These are phyloP conservation scores for Prinia subflava DNA, from an alignment of 2,113 vertebrate species.

Conservation along the genomic window DNA sequence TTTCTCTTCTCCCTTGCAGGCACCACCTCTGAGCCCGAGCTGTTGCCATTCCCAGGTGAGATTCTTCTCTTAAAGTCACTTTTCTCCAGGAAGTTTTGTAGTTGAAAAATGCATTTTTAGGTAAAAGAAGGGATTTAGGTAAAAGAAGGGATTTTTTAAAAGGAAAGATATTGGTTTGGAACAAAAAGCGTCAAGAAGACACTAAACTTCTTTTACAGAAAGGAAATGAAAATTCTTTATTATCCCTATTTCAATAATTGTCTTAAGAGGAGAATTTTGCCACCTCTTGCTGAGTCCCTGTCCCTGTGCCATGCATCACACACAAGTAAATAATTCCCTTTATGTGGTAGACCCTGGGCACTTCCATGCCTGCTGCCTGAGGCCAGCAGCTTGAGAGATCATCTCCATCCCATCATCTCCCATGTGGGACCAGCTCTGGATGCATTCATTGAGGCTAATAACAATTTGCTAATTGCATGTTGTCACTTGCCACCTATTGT, in stretches of 20 bases:
- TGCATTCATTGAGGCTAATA: fast-evolving
- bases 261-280: not conserved
- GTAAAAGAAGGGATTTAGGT: not conserved
- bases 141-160: not conserved
- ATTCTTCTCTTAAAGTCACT: not conserved
- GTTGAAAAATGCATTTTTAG: not conserved
- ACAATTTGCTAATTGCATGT: not conserved
- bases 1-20: constrained; percentile 61
- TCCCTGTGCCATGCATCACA: not conserved
- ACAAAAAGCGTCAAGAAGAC: not conserved
- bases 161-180: not conserved
- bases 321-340: not conserved
- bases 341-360: fast-evolving
- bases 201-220: not conserved
- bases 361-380: fast-evolving
- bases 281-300: not conserved
- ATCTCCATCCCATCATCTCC: not conserved
- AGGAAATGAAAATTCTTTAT: not conserved
- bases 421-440: fast-evolving
- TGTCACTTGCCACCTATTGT: not conserved
- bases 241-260: fast-evolving
- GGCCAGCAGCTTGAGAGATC: not conserved
- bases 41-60: constrained; percentile 70
- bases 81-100: not conserved
- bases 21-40: not conserved